Base-by-base conservation (phyloP, 2,888 invertebrate species). In the Watsonalla cultraria region DNA sequence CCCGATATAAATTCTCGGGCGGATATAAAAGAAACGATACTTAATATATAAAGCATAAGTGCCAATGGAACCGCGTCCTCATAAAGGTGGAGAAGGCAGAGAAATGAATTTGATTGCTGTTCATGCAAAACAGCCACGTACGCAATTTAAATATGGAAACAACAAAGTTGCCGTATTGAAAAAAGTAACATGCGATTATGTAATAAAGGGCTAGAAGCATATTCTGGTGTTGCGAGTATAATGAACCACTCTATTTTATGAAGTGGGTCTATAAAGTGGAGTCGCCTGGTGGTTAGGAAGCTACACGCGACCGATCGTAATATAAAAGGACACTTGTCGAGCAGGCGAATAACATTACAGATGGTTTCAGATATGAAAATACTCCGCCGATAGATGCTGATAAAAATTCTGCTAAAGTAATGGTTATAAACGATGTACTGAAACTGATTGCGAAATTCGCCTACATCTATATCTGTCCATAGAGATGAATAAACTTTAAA, bases 211-310 rank as follows among this genome's bases (percentile, higher is more conserved):
- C 73, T 72, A 69, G 70, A 65, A 70, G 73, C 65, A 65, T 66
- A 70, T 72, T 66, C 66, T 65, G 60, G 60, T 63, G 66, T 70
- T 65, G 71, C 76, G 82, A 77, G 76, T 76, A 81, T 82, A 87
- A 86, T 81, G 82, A 82, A 80, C 80, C 82, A 82, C 81, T 82
- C 80, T 78, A 76, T 79, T 84, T 88, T 87, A 89, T 86, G 61
- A 79, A 74, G 76, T 76, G 70, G 84, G 75, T 65, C 82, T 80
- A 84, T 89, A 86, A 88, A 82, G 65, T 66, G 58, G 71, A 61
- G 64, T 37, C 7, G 37, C 37, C 5, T 70, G 79, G 74, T 72
- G 78, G 74, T 82, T 76, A 66, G 73, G 70, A 79, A 71, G 66
- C 69, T 70, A 70, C 72, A 70, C 74, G 74, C 66, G 75, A 74